Base-by-base conservation (phyloP, 2,888 invertebrate species). In the Spodoptera exigua region DNA sequence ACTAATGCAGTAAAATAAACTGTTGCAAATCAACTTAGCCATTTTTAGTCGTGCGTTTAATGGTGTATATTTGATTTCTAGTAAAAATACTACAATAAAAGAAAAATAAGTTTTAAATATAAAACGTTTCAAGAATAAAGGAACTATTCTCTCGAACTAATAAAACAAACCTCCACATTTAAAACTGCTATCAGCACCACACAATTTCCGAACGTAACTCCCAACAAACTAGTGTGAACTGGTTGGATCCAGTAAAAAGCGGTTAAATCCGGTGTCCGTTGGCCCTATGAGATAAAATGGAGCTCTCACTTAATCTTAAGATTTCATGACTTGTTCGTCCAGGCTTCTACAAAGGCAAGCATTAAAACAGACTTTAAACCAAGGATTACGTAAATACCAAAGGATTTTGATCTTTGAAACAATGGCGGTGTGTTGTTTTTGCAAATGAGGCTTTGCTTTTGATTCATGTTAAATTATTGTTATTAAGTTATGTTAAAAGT, bases 361-460 rank as follows among this genome's bases (percentile, higher is more conserved):
- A 81, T 83, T 84, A 82, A 81, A 81, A 80, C 67, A 66, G 80
- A 74, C 74, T 81, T 76, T 79, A 76, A 78, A 64, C 64, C 56
- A 27, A 14, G 76, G 73, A 61, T 65, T 64, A 63, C 45, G 46
- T 53, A 58, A 76, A 76, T 69, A 73, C 61, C 67, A 48, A 14
- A 18, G 46, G 54, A 46, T 66, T 66, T 54, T 39, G 54, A 52
- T 60, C 47, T 48, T 44, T 12, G 17, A 52, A 55, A 54, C 37
- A 48, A 48, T 9, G 48, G 37, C 43, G 59, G 46, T 48, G 44
- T 34, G 52, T 34, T 70, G 37, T 45, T 68, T 45, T 45, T 46
- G 34, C 7, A 17, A 48, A 59, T 44, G 32, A 35, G 67, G 34
- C 27, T 9, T 27, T 9, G 27, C 27, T 9, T 27, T 27, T 27